These are phyloP conservation scores for Mormoops blainvillei DNA, from an alignment of 2,113 vertebrate species.

Conservation along the genomic window DNA sequence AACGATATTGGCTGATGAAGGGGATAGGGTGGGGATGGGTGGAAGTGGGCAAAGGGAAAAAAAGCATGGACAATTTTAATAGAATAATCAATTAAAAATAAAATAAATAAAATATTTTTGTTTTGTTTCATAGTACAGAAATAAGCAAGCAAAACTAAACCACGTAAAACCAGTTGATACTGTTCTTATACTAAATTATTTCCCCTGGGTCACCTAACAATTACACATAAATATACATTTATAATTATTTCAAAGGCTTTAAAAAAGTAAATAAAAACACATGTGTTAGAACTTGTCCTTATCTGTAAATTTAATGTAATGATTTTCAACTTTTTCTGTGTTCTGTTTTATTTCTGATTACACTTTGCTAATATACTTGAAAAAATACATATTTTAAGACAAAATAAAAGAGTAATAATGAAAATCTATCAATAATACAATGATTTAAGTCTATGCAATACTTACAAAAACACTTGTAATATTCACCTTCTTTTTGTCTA, in stretches of 20 bases:
- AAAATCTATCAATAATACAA: neutral
- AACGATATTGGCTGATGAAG: too few relatives aligned
- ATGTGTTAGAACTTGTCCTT: neutral
- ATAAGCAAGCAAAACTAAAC: neutral
- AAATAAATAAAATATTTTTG: neutral
- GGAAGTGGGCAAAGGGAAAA: too few relatives aligned
- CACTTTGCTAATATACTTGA: neutral
- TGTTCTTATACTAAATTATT: neutral
- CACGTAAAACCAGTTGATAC: neutral
- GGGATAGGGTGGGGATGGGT: too few relatives aligned
- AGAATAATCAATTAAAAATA: too few relatives aligned
- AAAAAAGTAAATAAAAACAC: neutral
- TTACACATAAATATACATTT: neutral
- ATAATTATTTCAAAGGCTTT: neutral
- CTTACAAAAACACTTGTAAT: neutral
- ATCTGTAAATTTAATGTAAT: neutral
- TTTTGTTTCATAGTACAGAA: neutral
- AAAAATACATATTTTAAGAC: neutral
- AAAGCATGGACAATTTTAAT: too few relatives aligned
- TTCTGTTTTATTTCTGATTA: neutral
- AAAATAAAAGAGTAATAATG: neutral
- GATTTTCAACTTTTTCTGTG: neutral
- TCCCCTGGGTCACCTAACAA: neutral
- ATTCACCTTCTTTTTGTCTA: neutral
- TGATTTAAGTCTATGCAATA: neutral